phyloP scores from a whole-genome alignment of 2,888 invertebrate species.

The Amiota mariae region DNA sequence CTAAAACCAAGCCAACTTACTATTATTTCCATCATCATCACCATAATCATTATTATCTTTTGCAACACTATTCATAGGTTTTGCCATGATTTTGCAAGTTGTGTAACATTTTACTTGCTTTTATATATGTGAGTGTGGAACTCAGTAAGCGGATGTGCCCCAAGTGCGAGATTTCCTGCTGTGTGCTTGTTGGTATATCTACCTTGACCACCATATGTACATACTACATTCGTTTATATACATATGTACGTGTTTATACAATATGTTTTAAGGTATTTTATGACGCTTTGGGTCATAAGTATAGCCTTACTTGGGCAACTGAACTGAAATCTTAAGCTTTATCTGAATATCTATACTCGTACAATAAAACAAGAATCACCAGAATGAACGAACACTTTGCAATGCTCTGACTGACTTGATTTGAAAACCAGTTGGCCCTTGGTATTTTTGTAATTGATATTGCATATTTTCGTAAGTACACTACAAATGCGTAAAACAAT shows the following conservation, averaged over 20 bases:
- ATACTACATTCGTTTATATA: not conserved
- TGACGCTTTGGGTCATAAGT: slow-evolving; percentile 10
- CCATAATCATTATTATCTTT: not conserved
- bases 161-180: slow-evolving; percentile 20
- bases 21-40: not conserved
- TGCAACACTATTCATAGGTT: not conserved
- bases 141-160: slow-evolving; percentile 19
- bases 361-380: too few species aligned
- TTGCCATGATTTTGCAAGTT: slow-evolving; percentile 62
- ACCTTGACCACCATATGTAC: not conserved
- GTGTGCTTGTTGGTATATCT: not conserved
- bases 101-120: slow-evolving; percentile 35
- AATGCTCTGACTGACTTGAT: not conserved
- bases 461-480: slow-evolving; percentile 51
- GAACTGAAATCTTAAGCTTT: not conserved
- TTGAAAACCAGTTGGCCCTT: slow-evolving; percentile 50
- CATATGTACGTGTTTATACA: too few species aligned
- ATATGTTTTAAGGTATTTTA: not conserved
- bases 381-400: not conserved
- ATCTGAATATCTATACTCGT: not conserved
- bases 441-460: slow-evolving; percentile 66
- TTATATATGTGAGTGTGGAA: not conserved
- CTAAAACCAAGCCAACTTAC: slow-evolving; percentile 1
- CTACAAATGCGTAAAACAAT: not conserved
- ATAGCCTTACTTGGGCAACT: not conserved